Evolutionary conservation across 2,113 vertebrate genomes (phyloP).

Genomic region (Syngnathoides biaculeatus): DNA sequence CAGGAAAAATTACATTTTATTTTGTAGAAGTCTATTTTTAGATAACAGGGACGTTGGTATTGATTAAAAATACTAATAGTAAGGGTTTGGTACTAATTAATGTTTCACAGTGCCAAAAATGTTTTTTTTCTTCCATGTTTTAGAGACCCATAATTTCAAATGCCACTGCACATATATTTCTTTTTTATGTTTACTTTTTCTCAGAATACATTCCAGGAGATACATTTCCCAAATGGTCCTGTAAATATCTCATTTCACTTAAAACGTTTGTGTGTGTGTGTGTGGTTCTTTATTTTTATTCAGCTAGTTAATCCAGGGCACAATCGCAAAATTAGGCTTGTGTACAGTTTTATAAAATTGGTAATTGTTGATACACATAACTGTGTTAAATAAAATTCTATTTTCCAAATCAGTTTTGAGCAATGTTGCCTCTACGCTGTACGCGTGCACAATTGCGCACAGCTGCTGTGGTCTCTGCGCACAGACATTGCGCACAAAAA

Average conservation of each 20-base stretch:
- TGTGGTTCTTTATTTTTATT: neutral
- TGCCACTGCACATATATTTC: constrained; percentile 19
- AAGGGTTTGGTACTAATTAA: constrained; percentile 17
- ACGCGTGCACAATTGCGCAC: no score
- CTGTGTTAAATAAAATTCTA: constrained; percentile 26
- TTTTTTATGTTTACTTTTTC: constrained; percentile 33
- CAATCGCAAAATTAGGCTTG: neutral
- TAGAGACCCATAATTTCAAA: constrained; percentile 30
- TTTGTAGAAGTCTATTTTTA: constrained; percentile 55
- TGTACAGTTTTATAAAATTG: neutral
- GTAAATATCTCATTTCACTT: neutral
- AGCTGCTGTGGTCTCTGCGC: no score
- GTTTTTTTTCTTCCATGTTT: constrained; percentile 13
- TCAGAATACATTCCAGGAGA: constrained; percentile 42
- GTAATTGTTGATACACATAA: neutral
- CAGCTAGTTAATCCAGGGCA: neutral
- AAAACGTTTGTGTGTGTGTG: neutral
- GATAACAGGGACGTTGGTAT: constrained; percentile 41
- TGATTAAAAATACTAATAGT: constrained; percentile 13
- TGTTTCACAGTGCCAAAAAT: constrained; percentile 36
- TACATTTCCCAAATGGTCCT: constrained; percentile 3
- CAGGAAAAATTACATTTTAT: constrained; percentile 43
- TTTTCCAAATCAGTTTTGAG: constrained; percentile 28
- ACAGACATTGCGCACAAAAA: no score
- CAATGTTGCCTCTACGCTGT: no score